A percentile compares a stretch with the other conserved stretches of the same genome.
These are phyloP conservation scores for Pipistrellus nathusii DNA, from an alignment of 2,797 vertebrate genomes.

Conservation along the genomic window DNA sequence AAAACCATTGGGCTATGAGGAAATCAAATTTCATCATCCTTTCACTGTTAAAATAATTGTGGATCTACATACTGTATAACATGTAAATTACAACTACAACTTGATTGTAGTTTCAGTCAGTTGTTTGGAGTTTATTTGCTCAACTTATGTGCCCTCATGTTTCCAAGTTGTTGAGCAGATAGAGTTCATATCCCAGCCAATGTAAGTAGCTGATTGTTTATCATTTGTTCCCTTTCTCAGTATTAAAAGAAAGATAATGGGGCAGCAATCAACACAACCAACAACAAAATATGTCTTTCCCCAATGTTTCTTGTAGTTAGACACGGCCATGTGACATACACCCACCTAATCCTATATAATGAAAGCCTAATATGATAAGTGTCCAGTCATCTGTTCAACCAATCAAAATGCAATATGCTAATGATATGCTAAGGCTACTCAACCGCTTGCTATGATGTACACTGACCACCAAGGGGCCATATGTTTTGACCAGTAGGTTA, in stretches of 20 bases:
- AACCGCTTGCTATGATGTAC: too few species aligned
- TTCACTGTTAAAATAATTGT: slow-evolving; percentile 16
- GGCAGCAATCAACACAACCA: neutral
- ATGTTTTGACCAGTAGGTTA: too few species aligned
- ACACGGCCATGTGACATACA: neutral
- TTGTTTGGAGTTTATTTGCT: neutral
- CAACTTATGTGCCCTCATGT: neutral
- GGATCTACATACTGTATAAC: neutral
- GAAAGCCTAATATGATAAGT: too few species aligned
- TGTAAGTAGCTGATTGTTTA: neutral
- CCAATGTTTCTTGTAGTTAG: neutral
- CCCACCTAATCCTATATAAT: neutral
- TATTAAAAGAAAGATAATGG: neutral
- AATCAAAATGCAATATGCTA: too few species aligned
- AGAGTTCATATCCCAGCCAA: neutral
- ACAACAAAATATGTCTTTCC: neutral
- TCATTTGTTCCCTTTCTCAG: neutral
- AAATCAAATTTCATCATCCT: neutral
- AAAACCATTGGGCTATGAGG: neutral
- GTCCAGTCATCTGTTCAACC: too few species aligned
- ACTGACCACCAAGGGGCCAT: too few species aligned
- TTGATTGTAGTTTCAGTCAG: neutral
- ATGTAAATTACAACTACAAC: neutral
- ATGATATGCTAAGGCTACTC: too few species aligned
- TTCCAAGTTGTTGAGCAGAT: neutral